Conservation (phyloP, 2,888 invertebrate species). For the Polietes domitor region DNA sequence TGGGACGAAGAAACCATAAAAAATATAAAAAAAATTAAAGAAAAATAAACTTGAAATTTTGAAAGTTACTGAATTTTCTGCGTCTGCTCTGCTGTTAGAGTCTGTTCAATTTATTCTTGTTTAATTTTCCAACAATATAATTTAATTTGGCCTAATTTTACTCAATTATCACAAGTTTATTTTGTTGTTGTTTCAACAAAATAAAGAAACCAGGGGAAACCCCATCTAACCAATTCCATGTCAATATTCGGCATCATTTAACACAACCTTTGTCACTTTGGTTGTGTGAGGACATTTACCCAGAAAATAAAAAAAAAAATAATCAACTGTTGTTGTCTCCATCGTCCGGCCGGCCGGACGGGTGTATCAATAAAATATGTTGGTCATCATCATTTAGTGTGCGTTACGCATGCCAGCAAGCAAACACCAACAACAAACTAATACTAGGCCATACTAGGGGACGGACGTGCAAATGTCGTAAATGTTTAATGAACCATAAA, state of each 20-base stretch:
- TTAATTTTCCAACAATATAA: too few relatives aligned
- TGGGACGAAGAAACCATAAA: too few relatives aligned
- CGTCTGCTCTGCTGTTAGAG: too few relatives aligned
- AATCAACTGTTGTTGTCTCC: not conserved
- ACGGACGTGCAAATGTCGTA: slow-evolving; percentile 18
- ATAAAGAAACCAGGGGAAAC: too few relatives aligned
- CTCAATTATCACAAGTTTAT: not conserved
- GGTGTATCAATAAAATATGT: slow-evolving; percentile 55
- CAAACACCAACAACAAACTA: too few relatives aligned
- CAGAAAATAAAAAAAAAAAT: too few relatives aligned
- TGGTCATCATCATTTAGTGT: slow-evolving; percentile 44
- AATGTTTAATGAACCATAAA: slow-evolving; percentile 65
- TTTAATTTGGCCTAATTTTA: not conserved
- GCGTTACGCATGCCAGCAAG: slow-evolving; percentile 38
- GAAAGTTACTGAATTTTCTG: too few relatives aligned
- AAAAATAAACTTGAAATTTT: too few relatives aligned
- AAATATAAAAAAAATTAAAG: too few relatives aligned
- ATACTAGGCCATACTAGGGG: too few relatives aligned
- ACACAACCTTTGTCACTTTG: slow-evolving; percentile 28
- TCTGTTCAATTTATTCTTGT: too few relatives aligned
- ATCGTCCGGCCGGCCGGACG: not conserved
- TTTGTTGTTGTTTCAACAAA: too few relatives aligned
- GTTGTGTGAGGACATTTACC: not conserved
- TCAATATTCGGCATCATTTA: slow-evolving; percentile 15
- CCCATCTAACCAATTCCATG: not conserved